Evolutionary conservation across 30 jellyfish, hydroid and myxozoan genomes (phyloP).

Genomic region (Cassiopea xamachana): DNA sequence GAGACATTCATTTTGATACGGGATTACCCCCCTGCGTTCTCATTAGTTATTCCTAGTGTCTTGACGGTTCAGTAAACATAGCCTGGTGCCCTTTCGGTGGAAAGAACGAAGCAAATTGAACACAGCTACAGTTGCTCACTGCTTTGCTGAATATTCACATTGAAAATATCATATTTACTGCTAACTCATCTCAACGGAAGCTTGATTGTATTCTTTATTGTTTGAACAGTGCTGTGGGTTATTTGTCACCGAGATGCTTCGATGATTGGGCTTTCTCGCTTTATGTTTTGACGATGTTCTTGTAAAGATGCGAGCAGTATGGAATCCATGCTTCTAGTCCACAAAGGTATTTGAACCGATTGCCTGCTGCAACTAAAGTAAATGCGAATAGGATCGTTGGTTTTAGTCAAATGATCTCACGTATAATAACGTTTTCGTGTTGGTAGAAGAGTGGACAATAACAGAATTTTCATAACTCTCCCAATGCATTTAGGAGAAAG

Average conservation of each 20-base stretch:
- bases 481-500: slow-evolving; percentile 53
- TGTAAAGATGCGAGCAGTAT: slow-evolving; percentile 16
- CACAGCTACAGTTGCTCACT: slow-evolving; percentile 48
- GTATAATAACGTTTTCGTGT: neutral
- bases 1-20: slow-evolving; percentile 2
- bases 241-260: neutral
- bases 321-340: slow-evolving; percentile 24
- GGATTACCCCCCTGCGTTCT: slow-evolving; percentile 62
- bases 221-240: neutral
- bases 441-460: neutral
- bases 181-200: neutral
- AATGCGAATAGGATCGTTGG: slow-evolving; percentile 20
- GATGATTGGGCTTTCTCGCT: slow-evolving; percentile 1
- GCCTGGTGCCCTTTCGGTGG: slow-evolving; percentile 82
- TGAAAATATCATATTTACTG: neutral
- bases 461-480: neutral
- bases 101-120: slow-evolving; percentile 37
- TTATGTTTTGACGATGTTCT: neutral
- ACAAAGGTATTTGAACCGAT: neutral
- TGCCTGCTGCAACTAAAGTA: slow-evolving; percentile 35
- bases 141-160: neutral
- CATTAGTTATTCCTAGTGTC: slow-evolving; percentile 77
- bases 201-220: neutral
- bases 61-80: slow-evolving; percentile 79
- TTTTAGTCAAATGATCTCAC: slow-evolving; percentile 8